Conservation (phyloP, 2,113 vertebrate species). For the Abramis brama region DNA sequence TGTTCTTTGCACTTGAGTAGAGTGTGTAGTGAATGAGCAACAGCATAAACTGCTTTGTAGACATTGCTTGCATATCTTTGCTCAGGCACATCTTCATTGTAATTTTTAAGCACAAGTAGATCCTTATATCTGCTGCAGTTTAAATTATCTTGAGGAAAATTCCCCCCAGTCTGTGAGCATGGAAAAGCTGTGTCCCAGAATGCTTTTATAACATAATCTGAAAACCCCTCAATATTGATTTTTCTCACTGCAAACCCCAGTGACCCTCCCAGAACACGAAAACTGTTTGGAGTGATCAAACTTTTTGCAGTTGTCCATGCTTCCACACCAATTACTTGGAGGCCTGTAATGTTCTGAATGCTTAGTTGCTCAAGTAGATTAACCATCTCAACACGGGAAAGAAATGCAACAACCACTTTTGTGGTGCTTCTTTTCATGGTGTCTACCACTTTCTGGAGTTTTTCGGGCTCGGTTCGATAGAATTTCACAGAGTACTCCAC, state of each 20-base stretch:
- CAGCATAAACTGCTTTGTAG: too few relatives aligned
- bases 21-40: too few relatives aligned
- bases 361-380: neutral
- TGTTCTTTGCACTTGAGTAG: too few relatives aligned
- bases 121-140: conserved; percentile 60
- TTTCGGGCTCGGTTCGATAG: conserved; percentile 62
- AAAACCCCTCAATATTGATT: neutral
- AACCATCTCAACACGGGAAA: neutral
- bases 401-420: conserved; percentile 69
- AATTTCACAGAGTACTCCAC: conserved; percentile 9
- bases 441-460: conserved; percentile 69
- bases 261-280: neutral
- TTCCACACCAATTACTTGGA: conserved; percentile 2
- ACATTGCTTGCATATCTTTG: too few relatives aligned
- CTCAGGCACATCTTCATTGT: too few relatives aligned
- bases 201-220: neutral
- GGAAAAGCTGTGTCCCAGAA: conserved; percentile 66
- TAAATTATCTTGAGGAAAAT: conserved; percentile 33
- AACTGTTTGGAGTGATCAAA: neutral
- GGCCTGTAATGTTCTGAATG: neutral
- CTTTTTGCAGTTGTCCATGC: conserved; percentile 2
- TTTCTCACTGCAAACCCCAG: neutral
- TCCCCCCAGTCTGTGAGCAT: conserved; percentile 35
- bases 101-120: too few relatives aligned
- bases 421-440: conserved; percentile 69